These are phyloP conservation scores for Pitangus sulphuratus DNA, from an alignment of 2,797 vertebrate species.

Conservation along the genomic window DNA sequence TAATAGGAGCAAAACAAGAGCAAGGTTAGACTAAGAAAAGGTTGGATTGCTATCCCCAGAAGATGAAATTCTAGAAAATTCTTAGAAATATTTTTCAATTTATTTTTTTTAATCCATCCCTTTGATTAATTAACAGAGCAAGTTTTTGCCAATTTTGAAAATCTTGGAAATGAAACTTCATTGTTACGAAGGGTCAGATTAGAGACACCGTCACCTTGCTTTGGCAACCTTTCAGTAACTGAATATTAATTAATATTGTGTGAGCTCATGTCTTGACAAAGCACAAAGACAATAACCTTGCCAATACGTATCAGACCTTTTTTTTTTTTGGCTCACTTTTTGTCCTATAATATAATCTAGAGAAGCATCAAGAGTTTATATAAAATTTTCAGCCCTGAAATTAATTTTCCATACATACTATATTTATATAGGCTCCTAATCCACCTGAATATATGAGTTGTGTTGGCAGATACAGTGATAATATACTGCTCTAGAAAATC, in stretches of 20 bases:
- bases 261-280: slow-evolving; percentile 5
- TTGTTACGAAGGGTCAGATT: not conserved
- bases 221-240: not conserved
- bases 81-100: not conserved
- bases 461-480: not conserved
- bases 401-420: not conserved
- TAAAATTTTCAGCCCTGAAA: not conserved
- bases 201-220: not conserved
- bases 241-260: slow-evolving; percentile 31
- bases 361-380: not conserved
- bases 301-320: not conserved
- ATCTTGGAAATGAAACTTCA: not conserved
- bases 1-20: not conserved
- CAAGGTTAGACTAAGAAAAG: not conserved
- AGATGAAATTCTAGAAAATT: not conserved
- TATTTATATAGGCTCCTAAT: not conserved
- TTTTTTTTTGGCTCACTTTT: not conserved
- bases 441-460: not conserved
- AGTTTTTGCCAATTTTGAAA: slow-evolving; percentile 1
- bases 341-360: not conserved
- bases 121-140: not conserved
- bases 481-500: not conserved
- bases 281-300: not conserved
- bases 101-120: not conserved
- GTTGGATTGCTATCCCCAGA: not conserved